Conservation (phyloP, 1,140 invertebrate species). For the Ooceraea biroi region DNA sequence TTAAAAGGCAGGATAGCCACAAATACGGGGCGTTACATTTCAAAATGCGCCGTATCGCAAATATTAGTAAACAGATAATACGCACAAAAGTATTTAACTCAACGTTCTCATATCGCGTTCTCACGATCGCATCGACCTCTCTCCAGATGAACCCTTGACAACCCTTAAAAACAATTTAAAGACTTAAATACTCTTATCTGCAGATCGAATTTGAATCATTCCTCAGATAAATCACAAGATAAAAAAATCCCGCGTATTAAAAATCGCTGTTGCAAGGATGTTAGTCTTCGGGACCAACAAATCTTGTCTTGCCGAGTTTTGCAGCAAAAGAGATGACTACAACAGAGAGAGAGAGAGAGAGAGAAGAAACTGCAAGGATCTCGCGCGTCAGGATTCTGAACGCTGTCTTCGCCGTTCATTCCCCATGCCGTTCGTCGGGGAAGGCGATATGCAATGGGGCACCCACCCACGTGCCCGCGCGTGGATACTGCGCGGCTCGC, state of each 20-base stretch:
- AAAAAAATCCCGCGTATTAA: too few relatives aligned
- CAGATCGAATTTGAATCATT: too few relatives aligned
- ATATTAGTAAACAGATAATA: slow-evolving; percentile 31
- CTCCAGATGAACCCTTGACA: too few relatives aligned
- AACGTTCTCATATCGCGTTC: not conserved
- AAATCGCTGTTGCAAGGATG: too few relatives aligned
- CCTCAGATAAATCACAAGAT: too few relatives aligned
- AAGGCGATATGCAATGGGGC: slow-evolving; percentile 73
- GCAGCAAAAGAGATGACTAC: too few relatives aligned
- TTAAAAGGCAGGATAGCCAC: slow-evolving; percentile 39
- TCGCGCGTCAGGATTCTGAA: slow-evolving; percentile 1
- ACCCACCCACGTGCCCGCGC: slow-evolving; percentile 72
- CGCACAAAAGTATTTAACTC: not conserved
- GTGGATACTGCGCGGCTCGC: slow-evolving; percentile 64
- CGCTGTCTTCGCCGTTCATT: slow-evolving; percentile 5
- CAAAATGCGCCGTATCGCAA: slow-evolving; percentile 2
- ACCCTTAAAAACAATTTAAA: too few relatives aligned
- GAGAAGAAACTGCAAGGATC: not conserved
- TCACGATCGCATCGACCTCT: too few relatives aligned
- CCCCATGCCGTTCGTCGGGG: slow-evolving; percentile 50
- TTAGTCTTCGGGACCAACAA: too few relatives aligned
- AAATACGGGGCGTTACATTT: slow-evolving; percentile 42
- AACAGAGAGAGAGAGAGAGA: not conserved
- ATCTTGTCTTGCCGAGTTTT: too few relatives aligned
- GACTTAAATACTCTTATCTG: too few relatives aligned